Base-by-base conservation (phyloP, 30 jellyfish, hydroid and myxozoan species). In the Chironex yamaguchii region DNA sequence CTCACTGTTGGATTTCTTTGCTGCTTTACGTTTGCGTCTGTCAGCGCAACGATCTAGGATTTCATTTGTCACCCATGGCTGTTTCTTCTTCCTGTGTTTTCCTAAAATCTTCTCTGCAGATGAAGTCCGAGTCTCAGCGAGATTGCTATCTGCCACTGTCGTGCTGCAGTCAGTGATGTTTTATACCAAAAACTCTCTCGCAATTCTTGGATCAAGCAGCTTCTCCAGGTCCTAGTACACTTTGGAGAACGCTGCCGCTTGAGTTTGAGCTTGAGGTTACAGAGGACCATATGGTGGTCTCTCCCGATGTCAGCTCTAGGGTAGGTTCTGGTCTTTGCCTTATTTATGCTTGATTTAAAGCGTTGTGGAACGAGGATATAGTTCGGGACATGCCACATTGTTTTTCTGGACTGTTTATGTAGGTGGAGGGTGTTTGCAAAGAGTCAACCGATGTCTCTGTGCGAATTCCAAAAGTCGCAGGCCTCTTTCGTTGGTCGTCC, bases 331-430 rank as follows among this genome's bases (percentile, higher is more conserved):
- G 90, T 54, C 34, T n/a, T 49, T 27, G 70, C 88, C 34, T 33
- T 52, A 76, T 79, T 79, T 52, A 79, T 82, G 17, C 90, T 58
- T 67, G 81, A 11, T 71, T 31, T 28, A 63, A 53, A 58, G 3
- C 84, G 30, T 26, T 58, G 49, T 50, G 70, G 70, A 13, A 79
- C 67, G 22, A 79, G 62, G 70, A 79, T 79, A 71, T 62, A 79
- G 70, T 63, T 71, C 11, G 90, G 90, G 36, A 73, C 58, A 30
- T 58, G 67, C 82, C 82, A 79, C 58, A 82, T 79, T 62, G 72
- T 53, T 36, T 34, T 63, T 34, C 49, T 58, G 11, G 81, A 54
- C 54, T 20, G 34, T 48, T 50, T 76, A 34, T 76, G 89, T 21
- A 34, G 35, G 62, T n/a, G n/a, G n/a, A n/a, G n/a, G n/a, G 71